Percentiles rank a stretch among this genome's conserved stretches.
Conservation (phyloP, 1,140 invertebrate genomes). For the Cherax destructor region DNA sequence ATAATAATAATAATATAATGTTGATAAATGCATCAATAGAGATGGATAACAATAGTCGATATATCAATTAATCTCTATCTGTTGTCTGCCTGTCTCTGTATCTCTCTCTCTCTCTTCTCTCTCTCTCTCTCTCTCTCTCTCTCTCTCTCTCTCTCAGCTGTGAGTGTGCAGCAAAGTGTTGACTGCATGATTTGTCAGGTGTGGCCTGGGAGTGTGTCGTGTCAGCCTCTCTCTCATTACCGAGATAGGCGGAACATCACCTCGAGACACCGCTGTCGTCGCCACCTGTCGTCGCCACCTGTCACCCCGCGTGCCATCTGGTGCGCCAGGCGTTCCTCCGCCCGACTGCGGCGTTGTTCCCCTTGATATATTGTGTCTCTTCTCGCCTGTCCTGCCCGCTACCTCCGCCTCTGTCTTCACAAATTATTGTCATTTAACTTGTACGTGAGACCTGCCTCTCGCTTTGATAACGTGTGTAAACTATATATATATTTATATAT, state of each 20-base stretch:
- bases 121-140: constrained; percentile 7
- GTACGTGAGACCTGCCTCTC: not conserved
- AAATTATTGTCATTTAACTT: constrained; percentile 1
- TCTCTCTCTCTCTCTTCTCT: not conserved
- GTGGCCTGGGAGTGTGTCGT: not conserved
- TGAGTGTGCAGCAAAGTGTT: no score
- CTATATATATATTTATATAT: not conserved
- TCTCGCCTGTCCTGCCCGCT: not conserved
- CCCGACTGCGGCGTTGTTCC: not conserved
- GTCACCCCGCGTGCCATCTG: not conserved
- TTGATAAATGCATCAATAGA: no score
- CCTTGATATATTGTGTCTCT: constrained; percentile 7
- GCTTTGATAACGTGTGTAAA: not conserved
- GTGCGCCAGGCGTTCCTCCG: not conserved
- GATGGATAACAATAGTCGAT: no score
- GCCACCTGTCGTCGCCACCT: constrained; percentile 2
- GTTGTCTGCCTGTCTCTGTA: no score
- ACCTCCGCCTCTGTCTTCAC: not conserved
- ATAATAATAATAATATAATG: no score
- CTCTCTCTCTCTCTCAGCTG: not conserved
- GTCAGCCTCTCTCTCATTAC: constrained; percentile 45
- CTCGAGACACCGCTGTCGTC: constrained; percentile 16
- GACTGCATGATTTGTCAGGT: constrained; percentile 50
- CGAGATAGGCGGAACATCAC: constrained; percentile 49
- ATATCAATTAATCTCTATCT: no score